Evolutionary conservation across 1,140 invertebrate species (phyloP), one percentile per base, ranked within the genome.

Genomic region (Helicoverpa armigera): DNA sequence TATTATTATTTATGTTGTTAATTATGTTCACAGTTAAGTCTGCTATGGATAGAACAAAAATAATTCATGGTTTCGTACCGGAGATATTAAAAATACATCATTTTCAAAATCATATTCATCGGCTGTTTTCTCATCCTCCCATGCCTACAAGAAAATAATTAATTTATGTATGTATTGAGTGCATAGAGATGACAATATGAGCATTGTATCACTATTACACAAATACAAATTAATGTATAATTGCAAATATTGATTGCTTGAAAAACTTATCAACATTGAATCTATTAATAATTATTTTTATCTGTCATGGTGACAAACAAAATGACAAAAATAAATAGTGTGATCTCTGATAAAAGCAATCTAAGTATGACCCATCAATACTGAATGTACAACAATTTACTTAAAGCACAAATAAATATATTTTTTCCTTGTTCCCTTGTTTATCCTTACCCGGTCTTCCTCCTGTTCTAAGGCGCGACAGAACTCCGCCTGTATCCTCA

Each of bases 401-500:
- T 43, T 43, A 7, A 35, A 23, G 23, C 23, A 23, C 23, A 23
- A 23, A 0, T 35, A 35, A 43, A 43, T 43, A 43, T 9, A 9
- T 43, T 43, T 5, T n/a, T 43, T 7, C 35, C 5, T 43, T 43
- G 5, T 43, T 43, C 35, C 35, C n/a, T n/a, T n/a, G n/a, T 43
- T 11, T 23, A 75, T 43, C 16, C 56, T 81, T 56, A 96, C 96
- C 84, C 96, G 95, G 81, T 96, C 96, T 90, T 99, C 98, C 85
- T 98, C 96, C 16, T 96, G 95, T 92, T 99, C 98, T 11, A 99
- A 91, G 2, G 98, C 97, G 85, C 95, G 96, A 87, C 98, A 99
- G 90, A 99, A 97, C 80, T 99, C 98, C 2, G 97, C 96, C 96
- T 99, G 98, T 79, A 98, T 98, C 93, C 97, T 97, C 96, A 99